Conservation (phyloP, 2,113 vertebrate genomes). For the Chloroceryle aenea region DNA sequence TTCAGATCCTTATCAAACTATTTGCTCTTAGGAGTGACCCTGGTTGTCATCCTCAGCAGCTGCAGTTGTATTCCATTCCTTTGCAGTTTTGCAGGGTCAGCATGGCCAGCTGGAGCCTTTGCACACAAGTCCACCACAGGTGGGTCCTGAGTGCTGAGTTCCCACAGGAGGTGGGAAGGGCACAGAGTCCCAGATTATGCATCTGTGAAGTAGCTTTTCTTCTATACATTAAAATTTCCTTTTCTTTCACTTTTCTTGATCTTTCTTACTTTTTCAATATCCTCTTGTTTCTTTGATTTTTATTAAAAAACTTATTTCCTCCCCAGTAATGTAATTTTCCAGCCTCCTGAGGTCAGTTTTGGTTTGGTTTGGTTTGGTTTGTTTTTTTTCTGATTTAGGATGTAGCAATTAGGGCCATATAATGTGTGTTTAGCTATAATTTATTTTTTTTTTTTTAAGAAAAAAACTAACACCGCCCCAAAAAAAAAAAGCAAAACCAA, state of each 20-base stretch:
- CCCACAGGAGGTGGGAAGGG: background rate
- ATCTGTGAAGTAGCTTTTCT: background rate
- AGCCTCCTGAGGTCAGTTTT: background rate
- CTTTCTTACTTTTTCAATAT: background rate
- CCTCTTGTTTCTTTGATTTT: background rate
- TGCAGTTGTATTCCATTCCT: accelerated
- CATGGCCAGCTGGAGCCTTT: accelerated
- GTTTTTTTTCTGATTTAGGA: background rate
- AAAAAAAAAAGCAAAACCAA: background rate
- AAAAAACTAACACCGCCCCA: background rate
- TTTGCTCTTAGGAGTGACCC: background rate
- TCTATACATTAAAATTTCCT: background rate
- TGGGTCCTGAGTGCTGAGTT: background rate
- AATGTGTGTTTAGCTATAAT: background rate
- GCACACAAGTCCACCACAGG: accelerated
- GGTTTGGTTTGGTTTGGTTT: too few species aligned
- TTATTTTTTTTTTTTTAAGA: too few species aligned
- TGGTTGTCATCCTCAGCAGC: accelerated
- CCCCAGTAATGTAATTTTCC: background rate
- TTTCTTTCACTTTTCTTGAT: background rate
- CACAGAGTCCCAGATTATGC: background rate
- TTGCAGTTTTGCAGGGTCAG: too few species aligned
- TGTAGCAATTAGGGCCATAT: background rate
- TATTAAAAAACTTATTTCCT: background rate
- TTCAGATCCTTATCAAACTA: background rate